These are phyloP conservation scores for Drosophila mojavensis DNA, from an alignment of 1,140 invertebrate genomes.

Conservation along the genomic window DNA sequence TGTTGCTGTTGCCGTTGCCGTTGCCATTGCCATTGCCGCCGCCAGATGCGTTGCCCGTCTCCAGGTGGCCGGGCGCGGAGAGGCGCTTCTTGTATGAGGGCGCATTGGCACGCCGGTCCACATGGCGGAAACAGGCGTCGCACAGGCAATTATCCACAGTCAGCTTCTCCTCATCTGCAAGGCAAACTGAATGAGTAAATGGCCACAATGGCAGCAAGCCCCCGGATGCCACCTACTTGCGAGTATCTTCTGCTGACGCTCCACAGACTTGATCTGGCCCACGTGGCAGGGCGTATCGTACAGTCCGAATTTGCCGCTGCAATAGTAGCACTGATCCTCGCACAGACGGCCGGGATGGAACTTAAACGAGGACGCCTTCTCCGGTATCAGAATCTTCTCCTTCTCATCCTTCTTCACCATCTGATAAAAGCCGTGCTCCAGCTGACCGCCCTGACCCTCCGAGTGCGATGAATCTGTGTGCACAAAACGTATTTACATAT, in stretches of 20 bases:
- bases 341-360: slow-evolving; percentile 92
- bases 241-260: slow-evolving; percentile 91
- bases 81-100: slow-evolving; percentile 85
- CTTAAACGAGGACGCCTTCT: slow-evolving; percentile 93
- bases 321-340: slow-evolving; percentile 93
- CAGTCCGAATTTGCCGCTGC: slow-evolving; percentile 92
- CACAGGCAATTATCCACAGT: slow-evolving; percentile 92
- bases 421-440: slow-evolving; percentile 65
- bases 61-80: slow-evolving; percentile 76
- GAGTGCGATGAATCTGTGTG: slow-evolving; percentile 75
- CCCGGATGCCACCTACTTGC: slow-evolving; percentile 84
- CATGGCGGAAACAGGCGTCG: slow-evolving; percentile 93
- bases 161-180: slow-evolving; percentile 89
- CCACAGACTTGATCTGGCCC: slow-evolving; percentile 91
- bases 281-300: slow-evolving; percentile 94
- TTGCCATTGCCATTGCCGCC: background rate
- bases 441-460: slow-evolving; percentile 57
- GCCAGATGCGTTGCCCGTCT: slow-evolving; percentile 28
- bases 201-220: background rate
- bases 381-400: slow-evolving; percentile 91
- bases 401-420: slow-evolving; percentile 86
- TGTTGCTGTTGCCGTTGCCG: background rate
- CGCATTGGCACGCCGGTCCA: slow-evolving; percentile 91
- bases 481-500: background rate
- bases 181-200: background rate